A percentile compares a stretch with the other conserved stretches of the same genome.
phyloP scores from a whole-genome alignment of 2,888 invertebrate genomes.

The Caenorhabditis wallacei region DNA sequence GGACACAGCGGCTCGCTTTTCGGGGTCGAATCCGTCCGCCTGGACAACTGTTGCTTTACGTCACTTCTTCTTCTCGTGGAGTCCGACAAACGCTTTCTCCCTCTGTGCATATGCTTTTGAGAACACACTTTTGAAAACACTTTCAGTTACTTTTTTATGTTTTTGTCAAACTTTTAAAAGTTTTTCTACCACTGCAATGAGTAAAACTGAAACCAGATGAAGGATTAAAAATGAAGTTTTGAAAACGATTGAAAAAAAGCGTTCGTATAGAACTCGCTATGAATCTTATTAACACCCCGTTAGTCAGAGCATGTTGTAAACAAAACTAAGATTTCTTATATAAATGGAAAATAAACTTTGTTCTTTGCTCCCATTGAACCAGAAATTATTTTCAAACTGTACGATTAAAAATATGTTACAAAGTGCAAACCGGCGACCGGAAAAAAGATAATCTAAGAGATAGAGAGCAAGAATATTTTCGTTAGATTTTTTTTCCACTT shows the following conservation, averaged over 20 bases:
- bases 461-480: conserved; percentile 11
- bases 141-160: background rate
- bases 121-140: background rate
- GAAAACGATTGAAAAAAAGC: too few relatives aligned
- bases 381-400: too few relatives aligned
- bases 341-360: background rate
- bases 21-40: conserved; percentile 34
- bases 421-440: too few relatives aligned
- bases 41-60: conserved; percentile 49
- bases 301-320: background rate
- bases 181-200: too few relatives aligned
- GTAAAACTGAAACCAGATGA: too few relatives aligned
- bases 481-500: conserved; percentile 46
- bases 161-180: too few relatives aligned
- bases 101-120: conserved; percentile 39
- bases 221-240: too few relatives aligned
- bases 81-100: background rate
- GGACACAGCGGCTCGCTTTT: conserved; percentile 25
- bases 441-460: too few relatives aligned
- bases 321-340: background rate
- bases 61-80: background rate
- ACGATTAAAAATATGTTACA: background rate
- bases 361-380: background rate
- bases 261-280: too few relatives aligned
- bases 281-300: too few relatives aligned